Evolutionary conservation across 2,888 invertebrate species (phyloP), one percentile per base, ranked within the genome.

Genomic region (Melieria crassipennis): DNA sequence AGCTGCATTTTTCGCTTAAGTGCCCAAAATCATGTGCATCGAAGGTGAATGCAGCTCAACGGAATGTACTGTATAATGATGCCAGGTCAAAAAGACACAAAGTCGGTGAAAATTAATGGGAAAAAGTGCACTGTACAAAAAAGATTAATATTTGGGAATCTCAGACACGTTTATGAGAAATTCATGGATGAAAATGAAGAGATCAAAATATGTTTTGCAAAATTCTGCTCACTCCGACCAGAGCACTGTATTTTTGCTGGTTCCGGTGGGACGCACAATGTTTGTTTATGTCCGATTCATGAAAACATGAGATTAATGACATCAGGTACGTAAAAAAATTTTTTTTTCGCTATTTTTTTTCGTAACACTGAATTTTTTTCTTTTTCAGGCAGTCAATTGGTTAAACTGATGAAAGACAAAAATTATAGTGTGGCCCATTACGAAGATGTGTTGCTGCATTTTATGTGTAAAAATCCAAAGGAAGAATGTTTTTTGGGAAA

Each of bases 1-100:
- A n/a, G n/a, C n/a, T n/a, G n/a, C n/a, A n/a, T n/a, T n/a, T n/a
- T n/a, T n/a, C n/a, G n/a, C n/a, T n/a, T n/a, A n/a, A n/a, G n/a
- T n/a, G n/a, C n/a, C n/a, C n/a, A n/a, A n/a, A n/a, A n/a, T n/a
- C n/a, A n/a, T n/a, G n/a, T n/a, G n/a, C n/a, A n/a, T n/a, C n/a
- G n/a, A n/a, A n/a, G n/a, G n/a, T n/a, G n/a, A n/a, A n/a, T n/a
- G n/a, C n/a, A n/a, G n/a, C n/a, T n/a, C n/a, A n/a, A n/a, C n/a
- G n/a, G n/a, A n/a, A n/a, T n/a, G n/a, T n/a, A n/a, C n/a, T n/a
- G n/a, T n/a, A n/a, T 13, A 6, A 48, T 48, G 16, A 64, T 64
- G 64, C 64, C 64, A 13, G 64, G 48, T 30, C 64, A 64, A 30
- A 64, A 64, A 64, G 64, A 48, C 48, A 64, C 50, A 50, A 50